These are phyloP conservation scores for Dicycla oo DNA, from an alignment of 2,888 invertebrate species.

Conservation along the genomic window DNA sequence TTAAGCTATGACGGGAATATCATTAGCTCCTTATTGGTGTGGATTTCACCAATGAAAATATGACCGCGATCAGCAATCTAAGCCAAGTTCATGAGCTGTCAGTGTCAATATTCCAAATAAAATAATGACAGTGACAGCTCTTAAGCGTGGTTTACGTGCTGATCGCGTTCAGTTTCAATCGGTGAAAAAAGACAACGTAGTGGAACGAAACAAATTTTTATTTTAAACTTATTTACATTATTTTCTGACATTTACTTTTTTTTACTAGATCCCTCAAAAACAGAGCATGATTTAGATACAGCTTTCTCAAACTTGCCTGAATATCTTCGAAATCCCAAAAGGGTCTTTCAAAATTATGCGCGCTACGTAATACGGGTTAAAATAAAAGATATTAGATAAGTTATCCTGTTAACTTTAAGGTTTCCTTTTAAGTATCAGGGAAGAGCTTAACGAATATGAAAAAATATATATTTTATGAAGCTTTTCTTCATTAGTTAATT, in stretches of 20 bases:
- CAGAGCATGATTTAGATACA: constrained; percentile 5
- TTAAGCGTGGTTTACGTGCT: too few relatives aligned
- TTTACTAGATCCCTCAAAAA: neutral
- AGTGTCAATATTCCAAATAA: too few relatives aligned
- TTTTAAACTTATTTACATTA: neutral
- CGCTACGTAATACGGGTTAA: constrained; percentile 22
- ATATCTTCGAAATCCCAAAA: constrained; percentile 9
- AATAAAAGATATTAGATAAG: constrained; percentile 37
- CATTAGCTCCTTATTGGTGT: neutral
- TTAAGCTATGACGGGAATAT: neutral
- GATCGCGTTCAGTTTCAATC: too few relatives aligned
- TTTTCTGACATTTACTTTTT: neutral
- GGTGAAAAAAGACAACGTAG: neutral
- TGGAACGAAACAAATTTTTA: too few relatives aligned
- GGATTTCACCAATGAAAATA: too few relatives aligned
- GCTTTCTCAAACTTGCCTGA: constrained; percentile 15
- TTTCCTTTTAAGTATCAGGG: constrained; percentile 8
- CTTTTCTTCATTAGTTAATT: too few relatives aligned
- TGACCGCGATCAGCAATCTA: too few relatives aligned
- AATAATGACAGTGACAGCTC: too few relatives aligned
- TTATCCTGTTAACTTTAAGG: constrained; percentile 30
- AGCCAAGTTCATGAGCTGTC: too few relatives aligned
- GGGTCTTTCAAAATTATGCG: constrained; percentile 29
- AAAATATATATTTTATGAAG: neutral
- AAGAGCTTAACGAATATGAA: constrained; percentile 16